Conservation (phyloP, 2,888 invertebrate genomes). For the Mesorhabditis sp. region DNA sequence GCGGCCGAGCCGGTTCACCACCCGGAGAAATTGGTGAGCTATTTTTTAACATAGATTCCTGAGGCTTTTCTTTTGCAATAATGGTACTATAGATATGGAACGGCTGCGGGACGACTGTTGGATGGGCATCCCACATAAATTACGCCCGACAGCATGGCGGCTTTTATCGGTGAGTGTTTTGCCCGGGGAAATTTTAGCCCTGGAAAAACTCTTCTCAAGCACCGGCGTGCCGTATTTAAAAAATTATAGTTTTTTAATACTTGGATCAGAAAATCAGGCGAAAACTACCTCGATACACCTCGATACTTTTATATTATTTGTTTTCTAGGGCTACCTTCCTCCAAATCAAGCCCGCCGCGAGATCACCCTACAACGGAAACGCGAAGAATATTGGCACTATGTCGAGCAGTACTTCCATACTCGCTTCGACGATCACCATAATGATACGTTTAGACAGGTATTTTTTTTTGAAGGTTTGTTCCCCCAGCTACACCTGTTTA, state of each 20-base stretch:
- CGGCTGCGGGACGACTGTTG: slow-evolving; percentile 66
- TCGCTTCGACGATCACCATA: slow-evolving; percentile 79
- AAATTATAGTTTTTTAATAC: background rate
- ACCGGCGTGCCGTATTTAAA: background rate
- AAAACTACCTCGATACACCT: background rate
- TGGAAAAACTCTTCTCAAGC: background rate
- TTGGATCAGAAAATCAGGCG: background rate
- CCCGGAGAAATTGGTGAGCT: slow-evolving; percentile 12
- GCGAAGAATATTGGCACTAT: slow-evolving; percentile 90
- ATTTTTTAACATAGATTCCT: background rate
- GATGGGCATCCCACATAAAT: slow-evolving; percentile 90
- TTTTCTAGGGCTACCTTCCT: slow-evolving; percentile 79
- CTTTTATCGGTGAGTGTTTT: slow-evolving; percentile 66
- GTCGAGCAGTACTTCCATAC: slow-evolving; percentile 93
- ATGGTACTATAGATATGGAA: slow-evolving; percentile 22
- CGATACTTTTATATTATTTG: no score
- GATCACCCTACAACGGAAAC: slow-evolving; percentile 82
- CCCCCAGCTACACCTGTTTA: background rate
- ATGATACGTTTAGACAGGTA: slow-evolving; percentile 85
- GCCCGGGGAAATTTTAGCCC: background rate
- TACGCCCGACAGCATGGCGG: slow-evolving; percentile 72
- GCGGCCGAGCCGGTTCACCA: background rate
- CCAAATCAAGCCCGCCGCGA: slow-evolving; percentile 82
- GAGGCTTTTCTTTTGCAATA: background rate
- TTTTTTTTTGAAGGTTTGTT: background rate